Conservation (phyloP, 2,888 invertebrate species). For the Chaetoderma sp. region DNA sequence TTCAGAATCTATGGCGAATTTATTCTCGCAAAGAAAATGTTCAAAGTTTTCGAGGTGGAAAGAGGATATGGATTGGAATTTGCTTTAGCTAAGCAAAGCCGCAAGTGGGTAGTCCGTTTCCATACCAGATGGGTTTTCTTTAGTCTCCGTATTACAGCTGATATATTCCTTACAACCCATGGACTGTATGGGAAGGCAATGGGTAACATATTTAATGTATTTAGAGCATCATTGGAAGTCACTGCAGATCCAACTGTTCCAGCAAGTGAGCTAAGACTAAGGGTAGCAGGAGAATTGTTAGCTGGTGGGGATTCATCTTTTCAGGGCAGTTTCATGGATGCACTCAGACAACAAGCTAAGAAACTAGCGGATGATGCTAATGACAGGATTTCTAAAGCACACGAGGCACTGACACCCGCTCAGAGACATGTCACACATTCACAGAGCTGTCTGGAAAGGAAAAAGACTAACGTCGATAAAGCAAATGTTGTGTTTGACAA, state of each 20-base stretch:
- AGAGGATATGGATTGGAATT: neutral
- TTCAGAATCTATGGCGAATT: neutral
- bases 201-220: neutral
- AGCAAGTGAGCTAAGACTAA: neutral
- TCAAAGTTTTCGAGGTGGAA: neutral
- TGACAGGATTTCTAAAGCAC: neutral
- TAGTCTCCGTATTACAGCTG: neutral
- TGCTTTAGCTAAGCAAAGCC: neutral
- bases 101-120: neutral
- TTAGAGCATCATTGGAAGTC: neutral
- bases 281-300: neutral
- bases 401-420: neutral
- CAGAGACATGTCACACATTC: neutral
- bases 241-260: neutral
- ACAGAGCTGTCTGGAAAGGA: slow-evolving; percentile 8
- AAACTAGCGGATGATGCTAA: neutral
- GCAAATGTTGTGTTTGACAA: neutral
- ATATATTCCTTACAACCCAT: neutral
- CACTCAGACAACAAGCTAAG: neutral
- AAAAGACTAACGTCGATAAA: neutral
- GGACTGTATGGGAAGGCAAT: neutral
- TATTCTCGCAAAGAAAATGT: too few species aligned
- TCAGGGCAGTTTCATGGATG: neutral
- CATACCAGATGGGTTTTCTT: slow-evolving; percentile 2
- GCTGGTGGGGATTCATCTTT: neutral